Conservation (phyloP, 2,888 invertebrate species). For the Ctenicera cuprea region DNA sequence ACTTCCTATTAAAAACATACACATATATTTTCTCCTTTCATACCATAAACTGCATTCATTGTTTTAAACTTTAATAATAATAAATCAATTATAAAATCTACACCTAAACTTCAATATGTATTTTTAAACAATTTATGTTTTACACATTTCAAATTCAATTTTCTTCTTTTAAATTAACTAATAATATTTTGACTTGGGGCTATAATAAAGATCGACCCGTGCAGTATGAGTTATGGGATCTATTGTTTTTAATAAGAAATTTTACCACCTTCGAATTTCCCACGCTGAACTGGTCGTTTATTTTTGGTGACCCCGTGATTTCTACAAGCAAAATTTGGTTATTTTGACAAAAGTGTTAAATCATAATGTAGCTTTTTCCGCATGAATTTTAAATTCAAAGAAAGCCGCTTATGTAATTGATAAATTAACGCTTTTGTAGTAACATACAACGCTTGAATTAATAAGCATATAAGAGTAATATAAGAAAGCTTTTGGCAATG, state of each 20-base stretch:
- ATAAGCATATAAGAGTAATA: slow-evolving; percentile 26
- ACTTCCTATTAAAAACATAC: slow-evolving; percentile 11
- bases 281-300: slow-evolving; percentile 43
- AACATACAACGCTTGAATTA: slow-evolving; percentile 37
- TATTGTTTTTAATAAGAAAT: slow-evolving; percentile 57
- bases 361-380: slow-evolving; percentile 50
- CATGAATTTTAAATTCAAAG: slow-evolving; percentile 17
- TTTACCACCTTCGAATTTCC: slow-evolving; percentile 55
- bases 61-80: slow-evolving; percentile 26
- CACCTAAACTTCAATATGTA: slow-evolving; percentile 44
- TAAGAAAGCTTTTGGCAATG: slow-evolving; percentile 4
- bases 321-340: slow-evolving; percentile 42
- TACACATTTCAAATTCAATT: slow-evolving; percentile 59
- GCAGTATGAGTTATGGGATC: slow-evolving; percentile 55
- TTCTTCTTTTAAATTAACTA: slow-evolving; percentile 59
- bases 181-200: slow-evolving; percentile 50
- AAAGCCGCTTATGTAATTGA: slow-evolving; percentile 38
- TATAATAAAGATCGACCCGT: slow-evolving; percentile 45
- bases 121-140: slow-evolving; percentile 56
- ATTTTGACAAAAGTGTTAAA: slow-evolving; percentile 48
- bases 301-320: slow-evolving; percentile 18
- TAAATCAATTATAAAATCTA: slow-evolving; percentile 51
- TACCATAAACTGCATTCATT: slow-evolving; percentile 21
- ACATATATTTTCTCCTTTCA: background rate
- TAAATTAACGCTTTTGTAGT: slow-evolving; percentile 44